Conservation (phyloP, 2,797 vertebrate species). For the Gallirallus australis region DNA sequence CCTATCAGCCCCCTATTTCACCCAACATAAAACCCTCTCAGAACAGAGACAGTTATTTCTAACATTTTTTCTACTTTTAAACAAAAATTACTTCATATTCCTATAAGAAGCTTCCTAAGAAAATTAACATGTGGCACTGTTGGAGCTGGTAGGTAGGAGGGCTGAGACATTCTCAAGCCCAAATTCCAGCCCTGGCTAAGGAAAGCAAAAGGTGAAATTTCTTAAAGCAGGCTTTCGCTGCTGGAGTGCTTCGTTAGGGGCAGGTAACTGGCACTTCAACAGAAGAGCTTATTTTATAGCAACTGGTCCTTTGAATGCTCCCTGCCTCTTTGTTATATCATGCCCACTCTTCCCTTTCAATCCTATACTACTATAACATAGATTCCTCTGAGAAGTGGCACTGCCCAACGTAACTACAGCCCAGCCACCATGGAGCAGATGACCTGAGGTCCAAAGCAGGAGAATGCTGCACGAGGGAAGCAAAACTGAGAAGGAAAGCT, state of each 20-base stretch:
- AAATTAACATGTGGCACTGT: not conserved
- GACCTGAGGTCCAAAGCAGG: not conserved
- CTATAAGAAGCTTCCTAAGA: not conserved
- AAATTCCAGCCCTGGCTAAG: not conserved
- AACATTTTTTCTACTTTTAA: not conserved
- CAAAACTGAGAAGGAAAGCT: not conserved
- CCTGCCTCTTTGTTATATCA: rapidly evolving
- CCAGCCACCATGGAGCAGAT: not conserved
- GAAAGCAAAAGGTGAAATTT: not conserved
- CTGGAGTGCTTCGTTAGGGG: not conserved
- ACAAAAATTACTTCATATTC: not conserved
- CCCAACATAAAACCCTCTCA: not conserved
- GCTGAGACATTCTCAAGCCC: not conserved
- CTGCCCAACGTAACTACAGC: not conserved
- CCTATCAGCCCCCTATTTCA: not conserved
- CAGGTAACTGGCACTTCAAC: not conserved
- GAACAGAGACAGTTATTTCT: not conserved
- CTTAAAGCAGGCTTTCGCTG: not conserved
- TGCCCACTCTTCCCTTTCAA: not conserved
- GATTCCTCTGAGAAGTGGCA: not conserved
- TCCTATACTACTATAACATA: not conserved
- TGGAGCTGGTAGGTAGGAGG: not conserved
- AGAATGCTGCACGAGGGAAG: not conserved
- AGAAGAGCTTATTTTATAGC: too few relatives aligned
- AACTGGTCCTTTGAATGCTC: too few relatives aligned